Evolutionary conservation across 2,797 vertebrate species (phyloP), one percentile per base, ranked within the genome.

Genomic region (Rhadinocentrus ornatus): DNA sequence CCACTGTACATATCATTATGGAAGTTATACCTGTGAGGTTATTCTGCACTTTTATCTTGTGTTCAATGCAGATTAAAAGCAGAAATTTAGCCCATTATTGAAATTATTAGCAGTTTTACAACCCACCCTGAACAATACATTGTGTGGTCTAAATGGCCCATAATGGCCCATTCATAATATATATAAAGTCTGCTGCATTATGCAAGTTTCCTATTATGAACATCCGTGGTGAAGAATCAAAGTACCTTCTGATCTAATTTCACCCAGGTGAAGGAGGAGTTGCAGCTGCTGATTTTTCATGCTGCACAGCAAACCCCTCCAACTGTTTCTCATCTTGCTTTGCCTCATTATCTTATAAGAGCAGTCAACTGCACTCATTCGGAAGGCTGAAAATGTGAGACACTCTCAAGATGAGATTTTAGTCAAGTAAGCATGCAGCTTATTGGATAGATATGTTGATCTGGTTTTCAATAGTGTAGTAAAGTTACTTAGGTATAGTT

Each of bases 1-100:
- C 80, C 77, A 79, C 86, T 84, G 86, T 85, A 80, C 78, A 70
- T 73, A 82, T 81, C 69, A 87, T 83, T 78, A 80, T 74, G 31
- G 50, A 39, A 34, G 77, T 27, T 27, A 73, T 80, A 88, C 85
- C 87, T 86, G 62, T 37, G 7, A 83, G 86, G 81, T 72, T 26
- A 52, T 82, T 73, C 73, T 78, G 74, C 69, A 65, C 54, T 66
- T 41, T 78, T 50, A 75, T 83, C 60, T 58, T 9, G 54, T 66
- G 27, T 75, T 77, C 63, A 64, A 31, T 72, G 62, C 44, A 64
- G 71, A 86, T 88, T 73, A 66, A 32, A 35, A 58, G 55, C 41
- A 57, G 69, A 60, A 78, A 61, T 31, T 73, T 16, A 61, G 24
- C 64, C 71, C 72, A 77, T 85, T 84, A 82, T 80, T 52, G 65